Conservation (phyloP, 2,888 invertebrate species). For the Tholera decimalis region DNA sequence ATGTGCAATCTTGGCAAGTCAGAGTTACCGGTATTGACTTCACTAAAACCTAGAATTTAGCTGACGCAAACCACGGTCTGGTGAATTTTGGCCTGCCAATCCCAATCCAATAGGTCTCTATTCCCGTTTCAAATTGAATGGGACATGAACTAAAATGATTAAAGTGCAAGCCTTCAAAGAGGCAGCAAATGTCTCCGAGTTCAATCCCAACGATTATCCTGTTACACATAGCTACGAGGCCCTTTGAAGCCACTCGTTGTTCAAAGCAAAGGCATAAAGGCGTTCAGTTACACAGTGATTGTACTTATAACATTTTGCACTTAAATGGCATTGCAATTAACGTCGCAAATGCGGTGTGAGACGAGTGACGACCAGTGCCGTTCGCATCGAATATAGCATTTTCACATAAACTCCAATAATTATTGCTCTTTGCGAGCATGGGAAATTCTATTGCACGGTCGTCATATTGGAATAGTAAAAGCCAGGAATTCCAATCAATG, state of each 20-base stretch:
- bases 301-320: constrained; percentile 53
- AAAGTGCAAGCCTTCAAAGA: constrained; percentile 13
- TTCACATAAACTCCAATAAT: constrained; percentile 35
- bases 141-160: constrained; percentile 7
- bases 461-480: constrained; percentile 21
- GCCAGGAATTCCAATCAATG: constrained; percentile 27
- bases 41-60: constrained; percentile 7
- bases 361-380: constrained; percentile 30
- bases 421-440: constrained; percentile 31
- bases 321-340: constrained; percentile 49
- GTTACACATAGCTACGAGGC: constrained; percentile 1
- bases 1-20: constrained; percentile 1
- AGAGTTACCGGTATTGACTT: background rate
- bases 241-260: constrained; percentile 42
- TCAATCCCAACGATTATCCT: constrained; percentile 27
- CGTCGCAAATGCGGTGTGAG: constrained; percentile 37
- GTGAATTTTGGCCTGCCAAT: background rate
- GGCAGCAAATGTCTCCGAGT: constrained; percentile 14
- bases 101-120: background rate
- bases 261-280: constrained; percentile 43
- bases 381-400: constrained; percentile 37
- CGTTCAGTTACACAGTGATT: constrained; percentile 40
- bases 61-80: constrained; percentile 6
- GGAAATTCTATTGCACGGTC: constrained; percentile 28
- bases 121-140: constrained; percentile 4